Conservation (phyloP, 2,113 vertebrate genomes). For the Cavia porcellus region DNA sequence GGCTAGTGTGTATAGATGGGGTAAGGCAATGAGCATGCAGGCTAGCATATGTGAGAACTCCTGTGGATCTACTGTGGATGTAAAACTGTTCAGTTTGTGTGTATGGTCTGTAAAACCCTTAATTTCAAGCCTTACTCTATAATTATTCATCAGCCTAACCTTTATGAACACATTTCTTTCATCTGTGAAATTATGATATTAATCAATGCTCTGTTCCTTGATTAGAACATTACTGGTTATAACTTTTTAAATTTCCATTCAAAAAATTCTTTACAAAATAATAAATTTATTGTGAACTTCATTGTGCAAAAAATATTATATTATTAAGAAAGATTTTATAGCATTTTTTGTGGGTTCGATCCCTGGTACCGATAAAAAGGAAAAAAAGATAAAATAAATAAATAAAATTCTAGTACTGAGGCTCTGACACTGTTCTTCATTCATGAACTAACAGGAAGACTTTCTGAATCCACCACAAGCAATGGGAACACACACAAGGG, state of each 20-base stretch:
- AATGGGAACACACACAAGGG: not conserved
- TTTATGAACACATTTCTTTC: not conserved
- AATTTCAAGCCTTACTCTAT: not conserved
- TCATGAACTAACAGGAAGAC: not conserved
- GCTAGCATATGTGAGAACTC: not conserved
- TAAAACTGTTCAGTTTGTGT: not conserved
- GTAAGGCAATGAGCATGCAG: accelerated
- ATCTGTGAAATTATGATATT: not conserved
- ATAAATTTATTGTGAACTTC: not conserved
- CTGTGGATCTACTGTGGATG: not conserved
- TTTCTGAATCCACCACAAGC: not conserved
- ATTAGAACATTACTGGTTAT: accelerated
- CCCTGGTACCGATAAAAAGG: too few species aligned
- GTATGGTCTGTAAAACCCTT: not conserved
- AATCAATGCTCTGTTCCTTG: not conserved
- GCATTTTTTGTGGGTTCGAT: not conserved
- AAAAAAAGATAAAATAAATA: too few species aligned
- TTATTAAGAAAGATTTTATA: not conserved
- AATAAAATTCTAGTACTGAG: not conserved
- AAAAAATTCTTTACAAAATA: not conserved
- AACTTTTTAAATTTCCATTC: not conserved
- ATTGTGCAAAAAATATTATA: not conserved
- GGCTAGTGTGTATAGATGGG: accelerated
- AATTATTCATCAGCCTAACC: not conserved
- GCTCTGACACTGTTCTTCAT: not conserved